Percentiles rank a stretch among this genome's conserved stretches.
Evolutionary conservation across 2,113 vertebrate genomes (phyloP).

Genomic region (Clinocottus analis): DNA sequence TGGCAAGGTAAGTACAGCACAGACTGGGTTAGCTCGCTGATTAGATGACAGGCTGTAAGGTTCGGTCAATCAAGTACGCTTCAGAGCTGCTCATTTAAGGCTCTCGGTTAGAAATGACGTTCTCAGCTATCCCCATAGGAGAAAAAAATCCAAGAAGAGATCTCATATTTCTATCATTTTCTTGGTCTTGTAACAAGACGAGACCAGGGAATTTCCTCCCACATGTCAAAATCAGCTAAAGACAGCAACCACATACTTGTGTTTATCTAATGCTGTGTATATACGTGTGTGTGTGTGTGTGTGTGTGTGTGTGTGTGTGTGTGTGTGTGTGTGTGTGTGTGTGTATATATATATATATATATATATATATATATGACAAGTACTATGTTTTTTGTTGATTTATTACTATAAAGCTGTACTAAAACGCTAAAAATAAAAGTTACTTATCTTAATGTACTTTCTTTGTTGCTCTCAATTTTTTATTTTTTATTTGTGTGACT

Average conservation of each 20-base stretch:
- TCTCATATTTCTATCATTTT: conserved; percentile 68
- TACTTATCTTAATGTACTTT: background rate
- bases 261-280: background rate
- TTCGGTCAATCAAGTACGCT: conserved; percentile 71
- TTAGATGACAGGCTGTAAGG: conserved; percentile 75
- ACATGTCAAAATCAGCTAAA: conserved; percentile 30
- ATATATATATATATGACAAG: background rate
- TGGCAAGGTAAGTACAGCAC: conserved; percentile 69
- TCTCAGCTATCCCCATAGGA: conserved; percentile 71
- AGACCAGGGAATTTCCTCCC: conserved; percentile 19
- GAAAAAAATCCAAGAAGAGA: conserved; percentile 58
- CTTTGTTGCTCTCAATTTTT: background rate
- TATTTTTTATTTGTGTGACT: background rate
- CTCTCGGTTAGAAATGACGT: conserved; percentile 64
- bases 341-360: background rate
- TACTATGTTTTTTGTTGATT: background rate
- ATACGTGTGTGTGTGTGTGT: no score
- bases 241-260: conserved; percentile 8
- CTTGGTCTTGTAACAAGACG: conserved; percentile 31
- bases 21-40: conserved; percentile 69
- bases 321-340: no score
- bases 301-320: no score
- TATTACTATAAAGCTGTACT: background rate
- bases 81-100: conserved; percentile 75
- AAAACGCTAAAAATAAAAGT: background rate